Conservation (phyloP, 2,888 invertebrate species). For the Lapara coniferarum region DNA sequence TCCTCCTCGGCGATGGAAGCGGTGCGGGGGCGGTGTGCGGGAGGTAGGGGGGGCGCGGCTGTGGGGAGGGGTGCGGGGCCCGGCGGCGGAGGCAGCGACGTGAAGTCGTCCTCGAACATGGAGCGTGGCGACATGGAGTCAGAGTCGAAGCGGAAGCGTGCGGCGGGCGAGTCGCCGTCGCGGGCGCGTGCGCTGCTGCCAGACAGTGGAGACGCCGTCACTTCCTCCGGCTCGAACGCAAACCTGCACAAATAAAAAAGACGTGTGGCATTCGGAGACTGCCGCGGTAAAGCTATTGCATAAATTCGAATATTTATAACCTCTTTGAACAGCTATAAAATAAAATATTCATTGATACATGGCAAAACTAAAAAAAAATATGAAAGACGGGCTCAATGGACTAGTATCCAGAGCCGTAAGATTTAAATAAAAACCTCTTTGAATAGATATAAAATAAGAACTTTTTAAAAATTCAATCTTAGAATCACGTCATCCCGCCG, state of each 20-base stretch:
- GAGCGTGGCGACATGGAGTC: conserved; percentile 76
- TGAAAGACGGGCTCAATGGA: too few species aligned
- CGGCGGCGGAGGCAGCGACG: conserved; percentile 51
- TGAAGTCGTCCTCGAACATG: conserved; percentile 89
- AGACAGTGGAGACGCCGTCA: conserved; percentile 66
- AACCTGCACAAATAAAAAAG: conserved; percentile 52
- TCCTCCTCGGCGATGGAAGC: conserved; percentile 79
- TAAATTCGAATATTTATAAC: too few species aligned
- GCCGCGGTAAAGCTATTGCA: too few species aligned
- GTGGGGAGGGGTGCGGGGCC: not conserved
- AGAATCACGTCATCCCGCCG: too few species aligned
- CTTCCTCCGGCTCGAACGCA: conserved; percentile 71
- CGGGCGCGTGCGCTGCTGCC: conserved; percentile 61
- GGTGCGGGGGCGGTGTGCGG: conserved; percentile 60
- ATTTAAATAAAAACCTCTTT: too few species aligned
- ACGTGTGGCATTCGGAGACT: too few species aligned
- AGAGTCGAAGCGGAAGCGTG: conserved; percentile 75
- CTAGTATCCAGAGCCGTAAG: too few species aligned
- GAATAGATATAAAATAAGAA: too few species aligned
- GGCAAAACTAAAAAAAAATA: too few species aligned
- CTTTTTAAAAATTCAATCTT: too few species aligned
- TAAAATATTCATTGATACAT: too few species aligned
- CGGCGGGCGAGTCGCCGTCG: conserved; percentile 62
- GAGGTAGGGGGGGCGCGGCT: conserved; percentile 40
- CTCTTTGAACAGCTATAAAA: too few species aligned